Conservation (phyloP, 2,113 vertebrate genomes). For the Channa maculata region DNA sequence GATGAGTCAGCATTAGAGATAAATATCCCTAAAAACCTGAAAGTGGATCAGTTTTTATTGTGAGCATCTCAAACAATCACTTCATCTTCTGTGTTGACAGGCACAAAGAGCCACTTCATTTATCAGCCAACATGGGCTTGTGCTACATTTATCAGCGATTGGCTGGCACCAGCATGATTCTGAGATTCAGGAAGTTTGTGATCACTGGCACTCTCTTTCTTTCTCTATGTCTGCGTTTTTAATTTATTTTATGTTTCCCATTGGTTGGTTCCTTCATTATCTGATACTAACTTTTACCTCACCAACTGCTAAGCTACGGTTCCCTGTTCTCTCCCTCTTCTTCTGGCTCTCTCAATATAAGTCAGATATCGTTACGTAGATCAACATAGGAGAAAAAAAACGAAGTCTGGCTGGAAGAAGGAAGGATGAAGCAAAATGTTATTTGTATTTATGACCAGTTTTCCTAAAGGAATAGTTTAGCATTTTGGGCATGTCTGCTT, state of each 20-base stretch:
- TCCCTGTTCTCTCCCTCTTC: not conserved
- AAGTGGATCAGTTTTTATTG: not conserved
- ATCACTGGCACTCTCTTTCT: not conserved
- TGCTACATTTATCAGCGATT: constrained; percentile 6
- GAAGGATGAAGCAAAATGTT: too few relatives aligned
- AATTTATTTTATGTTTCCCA: not conserved
- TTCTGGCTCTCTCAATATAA: not conserved
- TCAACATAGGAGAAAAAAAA: too few relatives aligned
- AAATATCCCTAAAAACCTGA: not conserved
- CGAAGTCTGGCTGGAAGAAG: too few relatives aligned
- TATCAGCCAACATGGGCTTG: constrained; percentile 15
- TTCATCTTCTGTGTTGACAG: not conserved
- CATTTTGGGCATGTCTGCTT: too few relatives aligned
- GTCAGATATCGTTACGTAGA: too few relatives aligned
- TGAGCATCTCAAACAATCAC: not conserved
- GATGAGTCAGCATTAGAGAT: too few relatives aligned
- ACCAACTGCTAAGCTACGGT: not conserved
- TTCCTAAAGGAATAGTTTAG: too few relatives aligned
- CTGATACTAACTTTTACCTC: not conserved
- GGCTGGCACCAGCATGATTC: not conserved
- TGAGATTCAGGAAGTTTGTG: constrained; percentile 1
- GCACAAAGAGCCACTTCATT: not conserved
- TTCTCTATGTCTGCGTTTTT: constrained; percentile 15
- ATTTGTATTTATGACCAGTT: too few relatives aligned
- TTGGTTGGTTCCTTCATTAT: constrained; percentile 6